phyloP scores from a whole-genome alignment of 1,140 invertebrate genomes.

The Drosophila lacteicornis region DNA sequence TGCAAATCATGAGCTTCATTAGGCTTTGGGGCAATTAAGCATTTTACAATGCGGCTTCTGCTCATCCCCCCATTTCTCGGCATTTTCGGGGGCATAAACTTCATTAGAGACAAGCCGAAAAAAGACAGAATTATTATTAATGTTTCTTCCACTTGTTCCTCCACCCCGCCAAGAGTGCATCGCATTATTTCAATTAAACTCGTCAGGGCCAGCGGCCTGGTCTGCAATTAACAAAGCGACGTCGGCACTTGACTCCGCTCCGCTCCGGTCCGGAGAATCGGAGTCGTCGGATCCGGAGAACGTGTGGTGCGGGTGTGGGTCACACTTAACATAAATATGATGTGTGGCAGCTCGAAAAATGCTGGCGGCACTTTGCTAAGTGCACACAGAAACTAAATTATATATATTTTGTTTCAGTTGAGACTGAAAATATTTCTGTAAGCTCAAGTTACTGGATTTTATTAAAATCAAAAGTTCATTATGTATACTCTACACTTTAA shows the following conservation, averaged over 20 bases:
- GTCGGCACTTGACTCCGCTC: constrained; percentile 66
- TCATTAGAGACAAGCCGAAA: constrained; percentile 58
- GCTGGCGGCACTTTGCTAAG: constrained; percentile 73
- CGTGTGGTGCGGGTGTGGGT: constrained; percentile 56
- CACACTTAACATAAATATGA: constrained; percentile 62
- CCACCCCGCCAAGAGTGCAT: constrained; percentile 52
- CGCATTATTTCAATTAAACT: constrained; percentile 83
- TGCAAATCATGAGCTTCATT: constrained; percentile 77
- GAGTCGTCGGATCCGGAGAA: not conserved
- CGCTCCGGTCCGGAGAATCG: not conserved
- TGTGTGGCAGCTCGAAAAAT: constrained; percentile 59
- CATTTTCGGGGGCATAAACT: constrained; percentile 50
- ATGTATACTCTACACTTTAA: not conserved
- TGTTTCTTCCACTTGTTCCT: constrained; percentile 52
- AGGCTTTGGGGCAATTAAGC: constrained; percentile 60
- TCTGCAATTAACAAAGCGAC: constrained; percentile 69
- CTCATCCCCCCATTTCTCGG: constrained; percentile 13
- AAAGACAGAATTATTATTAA: constrained; percentile 74
- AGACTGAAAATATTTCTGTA: not conserved
- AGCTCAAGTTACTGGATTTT: not conserved
- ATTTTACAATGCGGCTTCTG: constrained; percentile 54
- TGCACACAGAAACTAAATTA: constrained; percentile 30
- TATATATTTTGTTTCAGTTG: not conserved
- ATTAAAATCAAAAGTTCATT: not conserved
- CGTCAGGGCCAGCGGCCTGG: constrained; percentile 69